Evolutionary conservation across 1,140 invertebrate genomes (phyloP).

Genomic region (Neotoxoptera formosana): DNA sequence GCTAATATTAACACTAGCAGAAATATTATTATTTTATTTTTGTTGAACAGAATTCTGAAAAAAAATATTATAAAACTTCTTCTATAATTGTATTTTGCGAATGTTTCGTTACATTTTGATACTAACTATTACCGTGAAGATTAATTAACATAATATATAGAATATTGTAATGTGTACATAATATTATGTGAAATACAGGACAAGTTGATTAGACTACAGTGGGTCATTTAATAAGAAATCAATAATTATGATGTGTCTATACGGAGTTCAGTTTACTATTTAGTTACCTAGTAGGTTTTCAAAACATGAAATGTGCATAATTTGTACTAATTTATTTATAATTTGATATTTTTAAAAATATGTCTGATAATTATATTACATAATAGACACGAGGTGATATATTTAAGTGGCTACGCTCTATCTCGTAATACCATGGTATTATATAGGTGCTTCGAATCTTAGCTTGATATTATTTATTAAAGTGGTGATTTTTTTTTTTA

Average conservation of each 20-base stretch:
- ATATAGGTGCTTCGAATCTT: no score
- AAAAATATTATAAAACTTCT: background rate
- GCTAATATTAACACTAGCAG: background rate
- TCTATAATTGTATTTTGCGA: background rate
- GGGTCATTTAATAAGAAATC: background rate
- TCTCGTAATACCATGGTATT: no score
- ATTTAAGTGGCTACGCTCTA: background rate
- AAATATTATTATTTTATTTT: background rate
- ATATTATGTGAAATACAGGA: no score
- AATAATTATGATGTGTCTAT: background rate
- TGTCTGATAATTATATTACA: background rate
- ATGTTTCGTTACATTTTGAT: background rate
- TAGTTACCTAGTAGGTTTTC: background rate
- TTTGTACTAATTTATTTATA: background rate
- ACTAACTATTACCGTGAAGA: background rate
- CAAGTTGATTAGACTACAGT: no score
- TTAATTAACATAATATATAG: background rate
- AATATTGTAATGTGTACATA: background rate
- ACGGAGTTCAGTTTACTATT: background rate
- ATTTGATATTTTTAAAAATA: background rate
- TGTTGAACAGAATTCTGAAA: background rate
- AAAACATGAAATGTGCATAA: background rate
- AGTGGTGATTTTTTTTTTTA: background rate
- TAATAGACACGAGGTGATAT: background rate
- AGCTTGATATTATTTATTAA: no score